Evolutionary conservation across 2,113 vertebrate genomes (phyloP), one percentile per base, ranked within the genome.

Genomic region (Lepus europaeus): DNA sequence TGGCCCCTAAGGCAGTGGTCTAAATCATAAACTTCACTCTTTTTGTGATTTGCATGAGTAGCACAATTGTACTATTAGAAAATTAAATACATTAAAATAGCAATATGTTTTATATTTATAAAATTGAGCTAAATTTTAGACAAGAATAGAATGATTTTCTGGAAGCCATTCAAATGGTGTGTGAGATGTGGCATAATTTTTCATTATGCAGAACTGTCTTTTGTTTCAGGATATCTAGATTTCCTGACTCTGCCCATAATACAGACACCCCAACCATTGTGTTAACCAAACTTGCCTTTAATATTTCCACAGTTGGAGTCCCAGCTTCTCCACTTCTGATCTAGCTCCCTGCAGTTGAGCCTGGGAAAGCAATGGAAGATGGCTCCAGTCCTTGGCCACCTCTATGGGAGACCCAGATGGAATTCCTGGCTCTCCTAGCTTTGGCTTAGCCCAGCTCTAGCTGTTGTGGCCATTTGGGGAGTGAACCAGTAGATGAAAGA

Each of bases 191-290:
- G 59, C 27, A 13, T 85, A 73, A 64, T 88, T 91, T 17, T 85
- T 79, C 22, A 45, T 88, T 80, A 83, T 93, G 39, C 59, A 63
- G 78, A 17, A 69, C 59, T 89, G 1, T 83, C 64, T 88, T 72
- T 20, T 90, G 49, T 68, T 84, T 36, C 79, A 93, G 88, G 78
- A 95, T 91, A 51, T 85, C 79, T 88, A 16, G 19, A 85, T 93
- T 88, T 95, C 76, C 73, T 93, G 91, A 25, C 61, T 66, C 80
- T 95, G 11, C 72, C 49, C 13, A 3, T 78, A 87, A 89, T 85
- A 83, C 70, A 49, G 29, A 17, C 29, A 1, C n/a, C 73, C 36
- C 22, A 53, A 6, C 74, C 73, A 45, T 87, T 83, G 59, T 82
- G n/a, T 87, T 84, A 79, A 79, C 45, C 33, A 73, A 53, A 87